phyloP scores from a whole-genome alignment of 2,888 invertebrate genomes.

The Hirtodrosophila alboralis region DNA sequence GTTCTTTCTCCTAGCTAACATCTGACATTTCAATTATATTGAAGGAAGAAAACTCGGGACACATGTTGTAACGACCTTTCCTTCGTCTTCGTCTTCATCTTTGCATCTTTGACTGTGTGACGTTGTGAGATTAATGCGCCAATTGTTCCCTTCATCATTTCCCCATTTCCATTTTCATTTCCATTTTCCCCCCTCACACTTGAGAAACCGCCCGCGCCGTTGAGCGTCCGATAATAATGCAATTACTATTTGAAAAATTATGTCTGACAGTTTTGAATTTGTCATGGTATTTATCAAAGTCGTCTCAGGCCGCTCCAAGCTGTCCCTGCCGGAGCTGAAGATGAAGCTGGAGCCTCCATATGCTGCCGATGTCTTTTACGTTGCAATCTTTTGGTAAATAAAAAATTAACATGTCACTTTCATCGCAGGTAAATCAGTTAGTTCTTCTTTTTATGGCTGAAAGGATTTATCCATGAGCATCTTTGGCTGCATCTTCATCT shows the following conservation, averaged over 20 bases:
- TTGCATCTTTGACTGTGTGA: conserved; percentile 10
- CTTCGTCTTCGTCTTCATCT: conserved; percentile 30
- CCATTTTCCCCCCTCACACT: conserved; percentile 32
- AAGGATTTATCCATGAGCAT: conserved; percentile 61
- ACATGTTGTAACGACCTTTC: conserved; percentile 55
- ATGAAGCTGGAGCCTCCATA: conserved; percentile 19
- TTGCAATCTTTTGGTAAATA: conserved; percentile 41
- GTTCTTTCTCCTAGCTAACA: conserved; percentile 16
- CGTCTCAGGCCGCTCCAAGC: conserved; percentile 45
- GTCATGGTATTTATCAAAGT: conserved; percentile 83
- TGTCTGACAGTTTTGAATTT: conserved; percentile 82
- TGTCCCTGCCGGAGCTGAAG: conserved; percentile 13
- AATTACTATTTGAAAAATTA: conserved; percentile 82
- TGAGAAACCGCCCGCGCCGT: conserved; percentile 27
- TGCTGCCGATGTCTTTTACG: conserved; percentile 35
- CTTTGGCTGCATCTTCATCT: conserved; percentile 5
- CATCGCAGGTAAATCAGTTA: conserved; percentile 78
- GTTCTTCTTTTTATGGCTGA: conserved; percentile 55
- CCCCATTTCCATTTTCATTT: conserved; percentile 57
- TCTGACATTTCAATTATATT: conserved; percentile 77
- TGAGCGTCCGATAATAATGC: conserved; percentile 77
- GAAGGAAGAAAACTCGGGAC: conserved; percentile 38
- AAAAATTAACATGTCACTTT: conserved; percentile 80
- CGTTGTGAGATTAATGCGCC: conserved; percentile 80
- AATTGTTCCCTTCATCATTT: conserved; percentile 81